Conservation (phyloP, 1,140 invertebrate genomes). For the Acromyrmex heyeri region DNA sequence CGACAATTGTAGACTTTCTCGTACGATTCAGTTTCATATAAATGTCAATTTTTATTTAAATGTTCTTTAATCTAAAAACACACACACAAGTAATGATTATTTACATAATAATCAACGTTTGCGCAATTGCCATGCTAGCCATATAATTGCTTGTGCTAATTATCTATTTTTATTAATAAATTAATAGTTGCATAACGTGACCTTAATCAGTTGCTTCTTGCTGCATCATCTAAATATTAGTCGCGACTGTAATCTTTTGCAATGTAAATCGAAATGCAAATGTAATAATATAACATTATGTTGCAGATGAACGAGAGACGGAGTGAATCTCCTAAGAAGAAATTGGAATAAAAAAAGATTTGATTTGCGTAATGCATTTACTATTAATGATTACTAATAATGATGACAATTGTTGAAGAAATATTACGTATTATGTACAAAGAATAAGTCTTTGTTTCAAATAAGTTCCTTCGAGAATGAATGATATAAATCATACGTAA, state of each 20-base stretch:
- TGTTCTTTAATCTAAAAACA: background rate
- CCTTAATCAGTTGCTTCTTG: background rate
- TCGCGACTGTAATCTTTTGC: background rate
- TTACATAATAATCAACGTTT: background rate
- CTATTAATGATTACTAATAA: background rate
- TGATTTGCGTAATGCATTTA: background rate
- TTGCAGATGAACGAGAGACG: conserved; percentile 12
- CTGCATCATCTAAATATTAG: background rate
- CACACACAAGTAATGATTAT: background rate
- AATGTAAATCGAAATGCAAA: background rate
- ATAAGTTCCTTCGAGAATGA: background rate
- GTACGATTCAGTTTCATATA: background rate
- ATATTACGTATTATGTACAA: background rate
- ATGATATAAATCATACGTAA: background rate
- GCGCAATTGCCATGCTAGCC: background rate
- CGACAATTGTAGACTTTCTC: background rate
- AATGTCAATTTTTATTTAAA: background rate
- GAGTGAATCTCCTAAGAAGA: background rate
- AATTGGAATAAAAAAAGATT: background rate
- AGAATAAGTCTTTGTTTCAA: background rate
- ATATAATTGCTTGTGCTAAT: no score
- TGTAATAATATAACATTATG: background rate
- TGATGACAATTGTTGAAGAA: background rate
- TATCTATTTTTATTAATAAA: conserved; percentile 6
- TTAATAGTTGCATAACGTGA: background rate